A percentile compares a stretch with the other conserved stretches of the same genome.
phyloP scores from a whole-genome alignment of 2,888 invertebrate genomes.

The Athalia circularis region DNA sequence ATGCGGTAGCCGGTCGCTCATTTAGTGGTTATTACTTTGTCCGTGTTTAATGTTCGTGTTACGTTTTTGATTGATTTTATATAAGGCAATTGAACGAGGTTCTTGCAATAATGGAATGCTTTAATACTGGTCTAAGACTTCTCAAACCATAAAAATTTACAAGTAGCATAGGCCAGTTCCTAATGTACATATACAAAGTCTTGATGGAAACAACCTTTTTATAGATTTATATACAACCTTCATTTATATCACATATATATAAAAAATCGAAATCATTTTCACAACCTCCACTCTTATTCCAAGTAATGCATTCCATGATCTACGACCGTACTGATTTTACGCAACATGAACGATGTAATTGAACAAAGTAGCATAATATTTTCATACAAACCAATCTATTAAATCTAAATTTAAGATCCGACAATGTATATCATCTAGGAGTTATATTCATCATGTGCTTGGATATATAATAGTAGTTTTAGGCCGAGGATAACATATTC shows the following conservation, averaged over 20 bases:
- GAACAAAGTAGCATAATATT: constrained; percentile 21
- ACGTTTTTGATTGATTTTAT: constrained; percentile 17
- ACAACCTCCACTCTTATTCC: constrained; percentile 21
- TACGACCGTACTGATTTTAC: constrained; percentile 26
- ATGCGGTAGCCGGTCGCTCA: background rate
- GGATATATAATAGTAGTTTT: constrained; percentile 11
- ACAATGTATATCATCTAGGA: background rate
- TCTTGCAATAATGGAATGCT: constrained; percentile 21
- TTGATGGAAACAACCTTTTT: constrained; percentile 4
- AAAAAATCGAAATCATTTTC: background rate
- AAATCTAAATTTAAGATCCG: constrained; percentile 4
- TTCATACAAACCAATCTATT: background rate
- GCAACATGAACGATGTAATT: constrained; percentile 7
- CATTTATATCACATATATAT: constrained; percentile 12
- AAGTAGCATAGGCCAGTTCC: constrained; percentile 14
- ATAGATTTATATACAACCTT: constrained; percentile 13
- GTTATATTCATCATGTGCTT: constrained; percentile 17
- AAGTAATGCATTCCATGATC: constrained; percentile 17
- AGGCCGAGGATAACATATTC: background rate
- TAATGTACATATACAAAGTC: constrained; percentile 23
- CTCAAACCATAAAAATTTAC: background rate
- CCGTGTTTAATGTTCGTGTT: constrained; percentile 1
- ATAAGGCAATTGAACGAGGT: constrained; percentile 10
- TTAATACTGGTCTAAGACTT: background rate
- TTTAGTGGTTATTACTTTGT: background rate